These are phyloP conservation scores for Oscheius sp. DNA, from an alignment of 2,888 invertebrate species.

Conservation along the genomic window DNA sequence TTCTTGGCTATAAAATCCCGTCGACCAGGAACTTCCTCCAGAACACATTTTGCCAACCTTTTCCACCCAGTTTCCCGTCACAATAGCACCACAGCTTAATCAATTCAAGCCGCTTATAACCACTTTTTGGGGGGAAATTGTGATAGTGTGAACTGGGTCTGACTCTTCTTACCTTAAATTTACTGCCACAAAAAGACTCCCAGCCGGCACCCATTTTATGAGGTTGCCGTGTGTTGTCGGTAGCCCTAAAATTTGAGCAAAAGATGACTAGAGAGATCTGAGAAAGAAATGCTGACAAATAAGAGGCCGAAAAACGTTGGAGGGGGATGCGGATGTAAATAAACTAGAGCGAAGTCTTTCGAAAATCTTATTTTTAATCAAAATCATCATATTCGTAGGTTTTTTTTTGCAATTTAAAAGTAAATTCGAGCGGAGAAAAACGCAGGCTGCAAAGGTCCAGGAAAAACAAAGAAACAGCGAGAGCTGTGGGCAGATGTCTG, in stretches of 20 bases:
- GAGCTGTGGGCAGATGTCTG: no score
- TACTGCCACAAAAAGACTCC: constrained; percentile 34
- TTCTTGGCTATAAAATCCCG: no score
- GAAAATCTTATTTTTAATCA: background rate
- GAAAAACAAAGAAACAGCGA: no score
- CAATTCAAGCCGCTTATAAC: constrained; percentile 24
- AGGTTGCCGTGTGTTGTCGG: background rate
- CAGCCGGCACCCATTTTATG: constrained; percentile 26
- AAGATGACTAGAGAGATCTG: constrained; percentile 29
- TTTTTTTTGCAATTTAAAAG: no score
- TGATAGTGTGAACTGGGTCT: background rate
- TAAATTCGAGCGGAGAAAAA: background rate
- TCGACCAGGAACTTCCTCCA: background rate
- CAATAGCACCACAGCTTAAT: constrained; percentile 17
- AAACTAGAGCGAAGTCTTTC: background rate
- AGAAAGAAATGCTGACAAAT: constrained; percentile 27
- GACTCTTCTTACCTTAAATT: constrained; percentile 23
- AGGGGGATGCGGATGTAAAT: background rate
- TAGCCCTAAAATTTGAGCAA: background rate
- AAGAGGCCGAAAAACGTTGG: background rate
- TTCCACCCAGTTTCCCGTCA: background rate
- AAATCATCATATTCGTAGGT: no score
- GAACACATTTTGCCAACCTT: background rate
- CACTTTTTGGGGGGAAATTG: background rate
- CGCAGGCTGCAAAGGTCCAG: background rate